A percentile compares a stretch with the other conserved stretches of the same genome.
Conservation (phyloP, 2,888 invertebrate genomes). For the Drosophila macrothrix region DNA sequence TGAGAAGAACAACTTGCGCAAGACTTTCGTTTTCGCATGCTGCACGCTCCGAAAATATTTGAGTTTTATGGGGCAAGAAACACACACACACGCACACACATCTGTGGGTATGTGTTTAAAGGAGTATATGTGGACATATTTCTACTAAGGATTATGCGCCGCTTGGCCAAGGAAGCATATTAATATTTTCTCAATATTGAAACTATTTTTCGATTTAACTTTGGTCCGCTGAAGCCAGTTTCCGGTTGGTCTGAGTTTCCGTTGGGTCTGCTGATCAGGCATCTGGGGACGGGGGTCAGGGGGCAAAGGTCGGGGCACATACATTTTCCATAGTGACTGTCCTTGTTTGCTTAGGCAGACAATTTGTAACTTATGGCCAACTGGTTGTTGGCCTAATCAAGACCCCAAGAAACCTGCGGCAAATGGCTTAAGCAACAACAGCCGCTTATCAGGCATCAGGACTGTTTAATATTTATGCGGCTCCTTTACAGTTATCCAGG, state of each 20-base stretch:
- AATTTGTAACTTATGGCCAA: slow-evolving; percentile 55
- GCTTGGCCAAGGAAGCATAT: slow-evolving; percentile 41
- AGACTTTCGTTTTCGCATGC: slow-evolving; percentile 10
- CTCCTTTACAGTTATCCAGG: slow-evolving; percentile 22
- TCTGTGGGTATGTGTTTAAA: background rate
- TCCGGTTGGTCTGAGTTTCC: slow-evolving; percentile 12
- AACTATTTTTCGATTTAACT: slow-evolving; percentile 73
- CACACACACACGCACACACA: background rate
- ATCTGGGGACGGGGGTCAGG: background rate
- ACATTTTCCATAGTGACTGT: slow-evolving; percentile 5
- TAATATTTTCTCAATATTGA: slow-evolving; percentile 67
- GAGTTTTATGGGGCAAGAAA: slow-evolving; percentile 48
- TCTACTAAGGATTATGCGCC: background rate
- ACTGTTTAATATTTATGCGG: slow-evolving; percentile 58
- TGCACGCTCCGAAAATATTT: slow-evolving; percentile 46
- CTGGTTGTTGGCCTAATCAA: slow-evolving; percentile 48
- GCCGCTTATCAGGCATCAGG: slow-evolving; percentile 54
- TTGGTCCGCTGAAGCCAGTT: slow-evolving; percentile 48
- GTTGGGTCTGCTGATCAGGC: background rate
- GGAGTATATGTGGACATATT: background rate
- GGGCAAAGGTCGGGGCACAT: background rate
- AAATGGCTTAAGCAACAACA: slow-evolving; percentile 30
- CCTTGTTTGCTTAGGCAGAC: slow-evolving; percentile 63
- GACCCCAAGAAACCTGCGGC: slow-evolving; percentile 46
- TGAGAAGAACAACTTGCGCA: slow-evolving; percentile 33